A percentile compares a stretch with the other conserved stretches of the same genome.
These are phyloP conservation scores for Chaetodon trifasciatus DNA, from an alignment of 2,797 vertebrate species.

Conservation along the genomic window DNA sequence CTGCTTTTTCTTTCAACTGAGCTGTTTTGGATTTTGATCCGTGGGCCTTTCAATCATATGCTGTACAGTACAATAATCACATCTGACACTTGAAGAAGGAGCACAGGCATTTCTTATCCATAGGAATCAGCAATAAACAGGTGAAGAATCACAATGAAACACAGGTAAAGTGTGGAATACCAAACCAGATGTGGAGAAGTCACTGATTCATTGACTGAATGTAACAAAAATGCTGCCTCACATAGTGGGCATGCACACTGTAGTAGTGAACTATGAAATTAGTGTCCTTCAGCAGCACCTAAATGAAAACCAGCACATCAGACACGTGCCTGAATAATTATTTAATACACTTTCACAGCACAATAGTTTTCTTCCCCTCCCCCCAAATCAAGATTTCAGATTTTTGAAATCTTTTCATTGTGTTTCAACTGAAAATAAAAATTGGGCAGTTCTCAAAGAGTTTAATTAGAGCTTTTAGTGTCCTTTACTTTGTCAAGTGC, in stretches of 20 bases:
- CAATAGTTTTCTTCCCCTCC: neutral
- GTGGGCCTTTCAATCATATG: conserved; percentile 36
- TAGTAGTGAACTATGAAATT: neutral
- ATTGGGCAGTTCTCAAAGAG: neutral
- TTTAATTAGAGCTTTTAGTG: conserved; percentile 41
- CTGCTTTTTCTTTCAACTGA: conserved; percentile 45
- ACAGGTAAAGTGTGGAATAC: conserved; percentile 21
- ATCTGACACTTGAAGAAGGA: conserved; percentile 46
- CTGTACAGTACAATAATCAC: conserved; percentile 41
- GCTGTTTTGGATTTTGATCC: conserved; percentile 49
- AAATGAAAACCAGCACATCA: conserved; percentile 8
- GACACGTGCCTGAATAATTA: neutral
- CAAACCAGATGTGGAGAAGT: conserved; percentile 9
- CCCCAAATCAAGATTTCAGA: neutral
- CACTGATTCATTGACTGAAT: neutral
- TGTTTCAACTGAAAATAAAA: conserved; percentile 21
- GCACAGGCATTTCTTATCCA: conserved; percentile 25
- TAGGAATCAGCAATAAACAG: conserved; percentile 32
- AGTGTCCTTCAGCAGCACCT: neutral
- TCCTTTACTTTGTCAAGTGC: conserved; percentile 19
- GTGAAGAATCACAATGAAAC: conserved; percentile 20
- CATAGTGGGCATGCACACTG: neutral
- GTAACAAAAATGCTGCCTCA: neutral
- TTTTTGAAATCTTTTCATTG: conserved; percentile 28
- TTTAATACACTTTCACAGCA: neutral